Conservation (phyloP, 64 coral and sea anemone genomes). For the Porites lutea region DNA sequence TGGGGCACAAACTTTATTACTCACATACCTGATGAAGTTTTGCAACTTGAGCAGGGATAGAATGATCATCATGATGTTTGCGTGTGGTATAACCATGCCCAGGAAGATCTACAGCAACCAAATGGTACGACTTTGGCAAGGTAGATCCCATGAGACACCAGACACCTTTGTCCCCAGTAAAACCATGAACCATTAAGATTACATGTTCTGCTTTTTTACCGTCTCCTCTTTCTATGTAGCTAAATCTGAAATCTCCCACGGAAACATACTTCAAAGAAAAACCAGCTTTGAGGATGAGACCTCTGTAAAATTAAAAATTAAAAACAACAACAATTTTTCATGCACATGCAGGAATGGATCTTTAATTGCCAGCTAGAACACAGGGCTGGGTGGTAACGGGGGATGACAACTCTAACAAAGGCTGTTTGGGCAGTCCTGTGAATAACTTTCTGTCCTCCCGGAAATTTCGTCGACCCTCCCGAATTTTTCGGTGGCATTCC, state of each 20-base stretch:
- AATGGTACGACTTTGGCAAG: slow-evolving; percentile 70
- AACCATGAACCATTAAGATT: slow-evolving; percentile 85
- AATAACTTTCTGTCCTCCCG: too few relatives aligned
- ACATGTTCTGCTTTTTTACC: slow-evolving; percentile 50
- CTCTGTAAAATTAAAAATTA: slow-evolving; percentile 22
- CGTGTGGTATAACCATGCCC: slow-evolving; percentile 89
- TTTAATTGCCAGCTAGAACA: too few relatives aligned
- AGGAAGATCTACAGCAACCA: slow-evolving; percentile 84
- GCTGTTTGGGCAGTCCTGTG: too few relatives aligned
- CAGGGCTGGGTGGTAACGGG: too few relatives aligned
- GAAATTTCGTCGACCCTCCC: too few relatives aligned
- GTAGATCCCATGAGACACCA: slow-evolving; percentile 80
- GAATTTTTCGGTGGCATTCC: too few relatives aligned
- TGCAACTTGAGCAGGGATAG: slow-evolving; percentile 77
- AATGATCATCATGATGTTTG: slow-evolving; percentile 81
- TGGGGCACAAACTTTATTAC: not conserved
- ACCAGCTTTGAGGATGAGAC: slow-evolving; percentile 70
- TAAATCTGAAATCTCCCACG: slow-evolving; percentile 81
- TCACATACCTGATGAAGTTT: slow-evolving; percentile 88
- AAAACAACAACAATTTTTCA: too few relatives aligned
- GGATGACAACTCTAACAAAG: too few relatives aligned
- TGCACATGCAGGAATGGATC: too few relatives aligned
- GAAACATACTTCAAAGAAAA: slow-evolving; percentile 71
- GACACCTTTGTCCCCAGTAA: slow-evolving; percentile 78
- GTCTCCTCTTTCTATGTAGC: slow-evolving; percentile 84